A percentile compares a stretch with the other conserved stretches of the same genome.
Evolutionary conservation across 64 coral and sea anemone species (phyloP).

Genomic region (Montipora capricornis): DNA sequence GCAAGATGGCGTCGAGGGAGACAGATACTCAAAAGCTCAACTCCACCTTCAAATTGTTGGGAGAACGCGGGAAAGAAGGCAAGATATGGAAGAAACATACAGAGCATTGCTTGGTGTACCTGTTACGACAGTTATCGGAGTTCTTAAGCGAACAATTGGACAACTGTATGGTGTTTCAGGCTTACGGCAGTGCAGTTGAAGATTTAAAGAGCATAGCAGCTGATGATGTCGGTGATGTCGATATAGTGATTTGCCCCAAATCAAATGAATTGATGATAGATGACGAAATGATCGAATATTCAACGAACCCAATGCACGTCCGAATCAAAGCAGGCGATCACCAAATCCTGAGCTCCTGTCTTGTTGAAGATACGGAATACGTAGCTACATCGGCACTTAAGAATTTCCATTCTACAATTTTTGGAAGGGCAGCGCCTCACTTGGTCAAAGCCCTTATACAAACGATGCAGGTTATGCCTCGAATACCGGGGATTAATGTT

Average conservation of each 20-base stretch:
- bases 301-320: slow-evolving; percentile 43
- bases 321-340: slow-evolving; percentile 33
- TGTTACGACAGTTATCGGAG: background rate
- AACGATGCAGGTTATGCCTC: background rate
- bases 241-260: background rate
- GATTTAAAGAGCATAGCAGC: background rate
- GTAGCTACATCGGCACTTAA: slow-evolving; percentile 63
- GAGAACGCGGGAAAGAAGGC: background rate
- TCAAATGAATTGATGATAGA: background rate
- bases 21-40: background rate
- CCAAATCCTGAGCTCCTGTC: slow-evolving; percentile 40
- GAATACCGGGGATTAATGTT: background rate
- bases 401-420: slow-evolving; percentile 63
- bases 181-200: background rate
- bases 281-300: slow-evolving; percentile 44
- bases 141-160: background rate
- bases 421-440: background rate
- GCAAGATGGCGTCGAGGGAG: background rate
- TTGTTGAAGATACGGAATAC: slow-evolving; percentile 50
- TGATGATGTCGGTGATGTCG: background rate
- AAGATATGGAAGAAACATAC: background rate
- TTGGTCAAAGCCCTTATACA: background rate
- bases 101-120: background rate
- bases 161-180: background rate
- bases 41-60: background rate